Evolutionary conservation across 2,797 vertebrate species (phyloP).

Genomic region (Vireo griseus): DNA sequence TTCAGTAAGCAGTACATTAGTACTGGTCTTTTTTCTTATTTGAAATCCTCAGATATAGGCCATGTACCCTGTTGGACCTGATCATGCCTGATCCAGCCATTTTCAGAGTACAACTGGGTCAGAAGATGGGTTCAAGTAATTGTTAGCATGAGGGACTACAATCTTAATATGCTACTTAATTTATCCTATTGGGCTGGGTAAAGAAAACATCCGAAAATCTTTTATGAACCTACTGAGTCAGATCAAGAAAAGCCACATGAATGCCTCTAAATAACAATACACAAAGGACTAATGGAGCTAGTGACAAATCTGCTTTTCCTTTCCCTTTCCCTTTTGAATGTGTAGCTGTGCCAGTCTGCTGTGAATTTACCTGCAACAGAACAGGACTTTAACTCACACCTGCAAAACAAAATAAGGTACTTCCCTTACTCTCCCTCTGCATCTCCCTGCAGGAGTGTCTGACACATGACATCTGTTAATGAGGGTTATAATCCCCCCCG

Average conservation of each 20-base stretch:
- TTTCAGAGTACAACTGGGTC: background rate
- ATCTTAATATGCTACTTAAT: background rate
- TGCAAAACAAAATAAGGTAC: background rate
- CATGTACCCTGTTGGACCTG: background rate
- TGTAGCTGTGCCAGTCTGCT: background rate
- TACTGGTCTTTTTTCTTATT: background rate
- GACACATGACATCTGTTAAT: background rate
- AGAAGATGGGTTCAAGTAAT: background rate
- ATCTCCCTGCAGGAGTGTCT: background rate
- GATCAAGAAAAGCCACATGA: slow-evolving; percentile 12
- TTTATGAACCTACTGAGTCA: background rate
- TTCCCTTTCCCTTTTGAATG: background rate
- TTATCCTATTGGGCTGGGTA: background rate
- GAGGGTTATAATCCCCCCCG: background rate
- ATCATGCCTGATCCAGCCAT: background rate
- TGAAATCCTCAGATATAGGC: background rate
- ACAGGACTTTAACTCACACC: background rate
- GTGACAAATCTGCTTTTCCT: background rate
- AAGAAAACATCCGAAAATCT: slow-evolving; percentile 17
- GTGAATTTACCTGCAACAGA: background rate
- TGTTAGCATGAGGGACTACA: background rate
- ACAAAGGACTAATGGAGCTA: background rate
- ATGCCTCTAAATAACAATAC: background rate
- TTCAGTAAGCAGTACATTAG: background rate
- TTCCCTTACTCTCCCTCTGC: background rate